Evolutionary conservation across 2,888 invertebrate species (phyloP), one percentile per base, ranked within the genome.

Genomic region (Germaria angustata): DNA sequence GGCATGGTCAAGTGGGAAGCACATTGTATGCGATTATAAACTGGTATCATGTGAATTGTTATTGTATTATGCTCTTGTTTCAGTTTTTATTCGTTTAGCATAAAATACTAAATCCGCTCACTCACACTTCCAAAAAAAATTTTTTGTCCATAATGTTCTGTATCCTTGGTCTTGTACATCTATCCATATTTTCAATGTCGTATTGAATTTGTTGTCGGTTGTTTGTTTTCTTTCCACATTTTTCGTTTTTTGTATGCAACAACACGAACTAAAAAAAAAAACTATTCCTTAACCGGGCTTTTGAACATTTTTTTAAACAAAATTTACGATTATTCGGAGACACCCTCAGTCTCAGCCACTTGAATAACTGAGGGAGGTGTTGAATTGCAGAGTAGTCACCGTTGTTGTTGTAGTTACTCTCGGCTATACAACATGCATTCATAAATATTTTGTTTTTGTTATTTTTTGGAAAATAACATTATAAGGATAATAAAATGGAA

Each of bases 121-220:
- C 32, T 28, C 9, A 53, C 39, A 22, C n/a, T 17, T 11, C 53
- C 22, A 34, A 75, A 57, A 39, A 39, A 39, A 39, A 13, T 51
- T 85, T 5, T 61, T 46, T 65, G 17, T 34, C 13, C 13, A 85
- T 84, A 20, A 77, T 76, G 24, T 24, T 63, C 11, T 53, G 39
- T 69, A 82, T 82, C 81, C 82, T 79, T 79, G 82, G 66, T 82
- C 71, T 79, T 79, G 82, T 55, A 36, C 57, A 55, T 75, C 32
- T 69, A 85, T 84, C 79, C 85, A 84, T 83, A 84, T 86, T 80
- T 87, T 88, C 89, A 89, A 88, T 88, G 88, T 88, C 89, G 88
- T 86, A 87, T 89, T 89, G 89, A 88, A 88, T 89, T 87, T 86
- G 86, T 86, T 86, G 49, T 44, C 55, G 87, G 86, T 51, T 51